Evolutionary conservation across 2,797 vertebrate genomes (phyloP).

Genomic region (Potorous gilbertii): DNA sequence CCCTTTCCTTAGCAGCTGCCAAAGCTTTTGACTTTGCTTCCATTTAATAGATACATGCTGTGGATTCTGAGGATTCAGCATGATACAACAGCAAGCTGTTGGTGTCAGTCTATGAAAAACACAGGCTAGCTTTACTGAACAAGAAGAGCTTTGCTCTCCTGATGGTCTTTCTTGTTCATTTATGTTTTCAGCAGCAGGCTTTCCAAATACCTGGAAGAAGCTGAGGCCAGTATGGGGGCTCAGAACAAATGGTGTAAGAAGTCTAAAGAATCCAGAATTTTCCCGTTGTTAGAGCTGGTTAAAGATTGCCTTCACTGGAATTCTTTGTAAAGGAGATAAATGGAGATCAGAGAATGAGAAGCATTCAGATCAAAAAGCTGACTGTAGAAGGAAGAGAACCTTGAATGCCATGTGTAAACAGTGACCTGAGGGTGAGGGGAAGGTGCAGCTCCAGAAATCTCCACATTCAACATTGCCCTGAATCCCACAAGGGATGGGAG

Average conservation of each 20-base stretch:
- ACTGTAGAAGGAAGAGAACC: background rate
- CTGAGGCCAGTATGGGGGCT: background rate
- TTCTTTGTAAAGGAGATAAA: background rate
- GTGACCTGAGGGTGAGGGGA: background rate
- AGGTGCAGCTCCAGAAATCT: background rate
- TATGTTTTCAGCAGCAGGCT: background rate
- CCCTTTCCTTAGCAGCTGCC: background rate
- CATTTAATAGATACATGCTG: background rate
- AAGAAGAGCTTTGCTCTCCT: background rate
- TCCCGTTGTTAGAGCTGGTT: background rate
- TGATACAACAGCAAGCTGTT: background rate
- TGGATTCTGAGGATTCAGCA: background rate
- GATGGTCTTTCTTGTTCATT: constrained; percentile 47
- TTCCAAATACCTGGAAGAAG: constrained; percentile 5
- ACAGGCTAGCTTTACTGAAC: constrained; percentile 4
- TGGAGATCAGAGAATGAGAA: background rate
- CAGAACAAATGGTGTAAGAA: background rate
- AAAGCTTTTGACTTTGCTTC: background rate
- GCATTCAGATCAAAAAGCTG: background rate
- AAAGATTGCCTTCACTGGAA: background rate
- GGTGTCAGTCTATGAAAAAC: constrained; percentile 28
- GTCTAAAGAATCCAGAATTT: background rate
- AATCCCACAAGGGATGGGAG: background rate
- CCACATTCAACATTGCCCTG: background rate
- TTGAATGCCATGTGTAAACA: background rate